Evolutionary conservation across 2,797 vertebrate genomes (phyloP).

Genomic region (Ptychadena robeensis): DNA sequence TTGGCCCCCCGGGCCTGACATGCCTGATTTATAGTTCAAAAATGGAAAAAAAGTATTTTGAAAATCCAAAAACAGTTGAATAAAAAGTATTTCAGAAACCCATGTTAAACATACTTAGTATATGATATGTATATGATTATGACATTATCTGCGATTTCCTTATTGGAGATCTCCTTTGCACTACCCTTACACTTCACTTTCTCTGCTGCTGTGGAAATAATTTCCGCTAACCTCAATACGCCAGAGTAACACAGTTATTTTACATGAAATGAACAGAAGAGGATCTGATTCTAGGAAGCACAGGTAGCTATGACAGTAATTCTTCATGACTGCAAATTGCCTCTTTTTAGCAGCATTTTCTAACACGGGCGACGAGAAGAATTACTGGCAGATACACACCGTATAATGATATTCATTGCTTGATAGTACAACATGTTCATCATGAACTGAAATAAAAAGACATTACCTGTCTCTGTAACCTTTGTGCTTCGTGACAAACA

Average conservation of each 20-base stretch:
- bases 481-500: slow-evolving; percentile 23
- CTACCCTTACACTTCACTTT: background rate
- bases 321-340: slow-evolving; percentile 18
- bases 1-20: too few relatives aligned
- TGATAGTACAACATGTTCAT: slow-evolving; percentile 22
- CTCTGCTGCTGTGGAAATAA: slow-evolving; percentile 2
- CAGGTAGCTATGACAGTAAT: slow-evolving; percentile 5
- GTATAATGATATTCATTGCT: slow-evolving; percentile 33
- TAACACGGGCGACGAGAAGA: background rate
- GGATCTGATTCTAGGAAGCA: background rate
- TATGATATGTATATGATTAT: background rate
- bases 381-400: slow-evolving; percentile 13
- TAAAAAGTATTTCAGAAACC: too few relatives aligned
- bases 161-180: background rate
- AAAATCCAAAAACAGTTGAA: too few relatives aligned
- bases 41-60: too few relatives aligned
- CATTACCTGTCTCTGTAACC: slow-evolving; percentile 14
- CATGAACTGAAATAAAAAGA: background rate
- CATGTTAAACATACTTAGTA: background rate
- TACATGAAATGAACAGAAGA: slow-evolving; percentile 2
- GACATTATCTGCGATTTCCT: background rate
- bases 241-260: background rate
- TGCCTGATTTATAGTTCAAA: too few relatives aligned
- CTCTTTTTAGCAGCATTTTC: slow-evolving; percentile 19
- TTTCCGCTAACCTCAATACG: slow-evolving; percentile 9